Conservation (phyloP, 2,888 invertebrate genomes). For the Ectemnius lituratus region DNA sequence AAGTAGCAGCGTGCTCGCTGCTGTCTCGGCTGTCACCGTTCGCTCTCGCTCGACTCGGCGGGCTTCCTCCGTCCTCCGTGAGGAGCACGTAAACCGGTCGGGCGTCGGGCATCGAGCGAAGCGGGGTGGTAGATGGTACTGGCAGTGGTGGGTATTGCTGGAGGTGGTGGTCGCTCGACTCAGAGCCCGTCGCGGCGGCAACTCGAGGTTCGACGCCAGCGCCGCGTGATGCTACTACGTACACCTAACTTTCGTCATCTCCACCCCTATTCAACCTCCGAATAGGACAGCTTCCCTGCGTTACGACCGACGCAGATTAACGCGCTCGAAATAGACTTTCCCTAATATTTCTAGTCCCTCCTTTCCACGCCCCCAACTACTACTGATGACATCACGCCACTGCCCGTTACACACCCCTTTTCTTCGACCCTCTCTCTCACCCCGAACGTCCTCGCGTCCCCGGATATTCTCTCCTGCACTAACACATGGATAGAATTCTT, state of each 20-base stretch:
- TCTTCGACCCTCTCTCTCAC: not conserved
- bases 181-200: constrained; percentile 31
- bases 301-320: too few relatives aligned
- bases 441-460: too few relatives aligned
- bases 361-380: too few relatives aligned
- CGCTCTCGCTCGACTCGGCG: constrained; percentile 13
- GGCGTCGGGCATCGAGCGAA: constrained; percentile 14
- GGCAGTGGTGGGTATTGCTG: constrained; percentile 37
- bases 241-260: constrained; percentile 23
- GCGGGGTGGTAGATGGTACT: constrained; percentile 31
- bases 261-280: too few relatives aligned
- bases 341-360: too few relatives aligned
- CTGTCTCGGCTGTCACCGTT: constrained; percentile 67
- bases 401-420: not conserved
- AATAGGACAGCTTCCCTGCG: too few relatives aligned
- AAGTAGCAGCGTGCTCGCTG: constrained; percentile 1
- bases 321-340: too few relatives aligned
- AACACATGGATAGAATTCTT: too few relatives aligned
- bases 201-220: constrained; percentile 51
- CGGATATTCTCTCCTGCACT: not conserved
- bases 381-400: too few relatives aligned
- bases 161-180: constrained; percentile 33
- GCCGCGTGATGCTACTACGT: constrained; percentile 36
- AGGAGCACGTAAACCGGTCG: constrained; percentile 52
- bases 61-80: constrained; percentile 57